Conservation (phyloP, 2,113 vertebrate genomes). For the Channa argus region DNA sequence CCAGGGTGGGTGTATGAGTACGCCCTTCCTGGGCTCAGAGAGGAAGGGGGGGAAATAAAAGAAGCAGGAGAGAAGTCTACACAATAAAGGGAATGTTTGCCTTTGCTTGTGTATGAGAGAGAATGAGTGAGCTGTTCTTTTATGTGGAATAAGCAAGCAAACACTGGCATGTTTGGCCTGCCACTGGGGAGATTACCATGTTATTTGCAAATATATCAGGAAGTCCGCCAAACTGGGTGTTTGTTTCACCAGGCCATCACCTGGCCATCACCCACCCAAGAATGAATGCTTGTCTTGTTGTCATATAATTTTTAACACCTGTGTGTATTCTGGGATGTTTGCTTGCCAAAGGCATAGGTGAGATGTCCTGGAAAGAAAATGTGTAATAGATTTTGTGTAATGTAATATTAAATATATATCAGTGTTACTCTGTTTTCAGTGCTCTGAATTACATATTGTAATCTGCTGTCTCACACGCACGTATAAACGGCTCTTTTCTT, state of each 20-base stretch:
- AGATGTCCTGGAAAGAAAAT: neutral
- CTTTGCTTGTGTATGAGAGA: slow-evolving; percentile 72
- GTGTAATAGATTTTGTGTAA: neutral
- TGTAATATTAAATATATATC: too few species aligned
- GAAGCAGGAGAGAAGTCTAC: slow-evolving; percentile 56
- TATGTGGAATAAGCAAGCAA: slow-evolving; percentile 79
- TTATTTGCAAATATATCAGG: slow-evolving; percentile 73
- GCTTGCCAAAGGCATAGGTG: neutral
- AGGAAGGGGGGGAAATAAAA: slow-evolving; percentile 56
- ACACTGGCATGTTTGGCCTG: slow-evolving; percentile 69
- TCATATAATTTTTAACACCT: slow-evolving; percentile 24
- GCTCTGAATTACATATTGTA: neutral
- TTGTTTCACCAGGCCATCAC: slow-evolving; percentile 25
- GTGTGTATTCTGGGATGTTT: slow-evolving; percentile 1
- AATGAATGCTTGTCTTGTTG: slow-evolving; percentile 33
- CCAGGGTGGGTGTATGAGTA: slow-evolving; percentile 72
- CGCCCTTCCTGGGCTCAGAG: slow-evolving; percentile 72
- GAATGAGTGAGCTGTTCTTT: slow-evolving; percentile 70
- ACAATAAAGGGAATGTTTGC: slow-evolving; percentile 83
- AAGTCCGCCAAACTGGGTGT: slow-evolving; percentile 47
- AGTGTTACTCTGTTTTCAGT: too few species aligned
- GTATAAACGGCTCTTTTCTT: too few species aligned
- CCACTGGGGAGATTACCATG: slow-evolving; percentile 57
- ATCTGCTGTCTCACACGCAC: neutral
- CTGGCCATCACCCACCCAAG: slow-evolving; percentile 29